A percentile compares a stretch with the other conserved stretches of the same genome.
These are phyloP conservation scores for Leistus spinibarbis DNA, from an alignment of 2,888 invertebrate species.

Conservation along the genomic window DNA sequence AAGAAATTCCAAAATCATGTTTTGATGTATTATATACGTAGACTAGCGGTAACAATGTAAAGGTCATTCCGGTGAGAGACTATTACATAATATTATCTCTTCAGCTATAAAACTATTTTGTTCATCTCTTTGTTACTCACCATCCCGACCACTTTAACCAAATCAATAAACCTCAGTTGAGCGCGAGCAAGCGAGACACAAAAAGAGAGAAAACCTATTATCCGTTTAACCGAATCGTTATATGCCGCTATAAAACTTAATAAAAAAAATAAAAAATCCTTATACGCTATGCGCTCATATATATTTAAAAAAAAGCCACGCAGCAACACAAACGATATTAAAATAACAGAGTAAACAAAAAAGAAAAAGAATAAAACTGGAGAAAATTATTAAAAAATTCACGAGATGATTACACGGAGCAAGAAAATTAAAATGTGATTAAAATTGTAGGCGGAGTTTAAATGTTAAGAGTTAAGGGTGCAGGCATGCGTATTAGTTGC, in stretches of 20 bases:
- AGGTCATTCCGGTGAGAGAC: too few relatives aligned
- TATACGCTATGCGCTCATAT: background rate
- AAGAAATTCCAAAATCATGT: too few relatives aligned
- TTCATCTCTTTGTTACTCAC: too few relatives aligned
- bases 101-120: too few relatives aligned
- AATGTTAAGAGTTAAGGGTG: background rate
- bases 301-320: background rate
- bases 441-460: conserved; percentile 24
- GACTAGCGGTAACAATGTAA: too few relatives aligned
- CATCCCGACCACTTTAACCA: too few relatives aligned
- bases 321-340: conserved; percentile 17
- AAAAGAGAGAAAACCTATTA: background rate
- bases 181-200: too few relatives aligned
- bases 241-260: conserved; percentile 14
- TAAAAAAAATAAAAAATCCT: conserved; percentile 19
- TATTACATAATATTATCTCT: too few relatives aligned
- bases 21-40: too few relatives aligned
- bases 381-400: conserved; percentile 22
- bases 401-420: conserved; percentile 22
- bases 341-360: conserved; percentile 20
- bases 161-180: too few relatives aligned
- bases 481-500: conserved; percentile 44
- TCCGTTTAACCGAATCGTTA: conserved; percentile 1
- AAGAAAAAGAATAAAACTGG: conserved; percentile 13
- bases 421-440: conserved; percentile 36